These are phyloP conservation scores for Mus caroli DNA, from an alignment of 2,797 vertebrate species.

Conservation along the genomic window DNA sequence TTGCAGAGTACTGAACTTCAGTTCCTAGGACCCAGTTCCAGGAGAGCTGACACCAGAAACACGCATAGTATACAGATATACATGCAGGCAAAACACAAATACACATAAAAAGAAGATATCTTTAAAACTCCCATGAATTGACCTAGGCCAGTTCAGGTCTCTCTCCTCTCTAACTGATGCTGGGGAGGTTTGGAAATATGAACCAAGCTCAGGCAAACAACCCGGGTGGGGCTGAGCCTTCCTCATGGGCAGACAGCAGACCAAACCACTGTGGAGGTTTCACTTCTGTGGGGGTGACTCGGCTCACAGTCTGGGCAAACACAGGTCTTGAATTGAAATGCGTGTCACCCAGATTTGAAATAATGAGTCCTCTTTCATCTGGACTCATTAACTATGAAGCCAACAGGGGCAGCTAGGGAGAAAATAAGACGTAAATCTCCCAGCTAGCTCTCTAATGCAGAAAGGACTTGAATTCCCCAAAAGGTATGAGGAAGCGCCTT, in stretches of 20 bases:
- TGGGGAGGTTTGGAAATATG: not conserved
- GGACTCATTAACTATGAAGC: conserved; percentile 69
- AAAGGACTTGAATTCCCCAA: conserved; percentile 69
- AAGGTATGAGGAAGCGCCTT: conserved; percentile 67
- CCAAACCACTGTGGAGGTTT: not conserved
- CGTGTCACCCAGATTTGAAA: conserved; percentile 68
- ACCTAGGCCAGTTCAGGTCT: not conserved
- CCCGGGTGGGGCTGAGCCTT: not conserved
- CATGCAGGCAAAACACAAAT: not conserved
- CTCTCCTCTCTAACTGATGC: not conserved
- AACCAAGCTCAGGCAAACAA: conserved; percentile 39
- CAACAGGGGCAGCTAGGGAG: conserved; percentile 52
- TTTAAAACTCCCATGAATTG: conserved; percentile 34
- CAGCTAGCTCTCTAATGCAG: conserved; percentile 69
- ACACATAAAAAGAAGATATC: not conserved
- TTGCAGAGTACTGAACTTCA: not conserved
- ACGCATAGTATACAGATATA: not conserved
- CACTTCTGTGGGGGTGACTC: not conserved
- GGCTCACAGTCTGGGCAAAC: conserved; percentile 31
- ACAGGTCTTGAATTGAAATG: conserved; percentile 72
- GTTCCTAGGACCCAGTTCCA: not conserved
- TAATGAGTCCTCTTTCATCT: conserved; percentile 62
- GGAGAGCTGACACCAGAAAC: not conserved
- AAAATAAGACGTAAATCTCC: conserved; percentile 76
- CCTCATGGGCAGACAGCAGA: not conserved